Evolutionary conservation across 2,113 vertebrate species (phyloP).

Genomic region (Menura novaehollandiae): DNA sequence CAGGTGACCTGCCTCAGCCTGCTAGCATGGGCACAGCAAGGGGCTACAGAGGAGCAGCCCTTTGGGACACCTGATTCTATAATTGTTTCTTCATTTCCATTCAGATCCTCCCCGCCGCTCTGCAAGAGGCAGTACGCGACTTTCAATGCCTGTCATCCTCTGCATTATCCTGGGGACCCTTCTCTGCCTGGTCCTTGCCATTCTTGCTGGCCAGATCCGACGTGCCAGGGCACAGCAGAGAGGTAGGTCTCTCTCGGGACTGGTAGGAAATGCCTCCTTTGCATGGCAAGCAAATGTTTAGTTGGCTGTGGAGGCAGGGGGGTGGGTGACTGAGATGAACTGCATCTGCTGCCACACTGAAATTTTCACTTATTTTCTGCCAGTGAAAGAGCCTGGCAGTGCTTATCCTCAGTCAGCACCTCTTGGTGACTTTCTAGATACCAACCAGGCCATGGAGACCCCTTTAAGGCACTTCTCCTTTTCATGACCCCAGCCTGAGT

Average conservation of each 20-base stretch:
- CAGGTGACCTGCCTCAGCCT: background rate
- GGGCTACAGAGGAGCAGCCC: background rate
- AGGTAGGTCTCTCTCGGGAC: background rate
- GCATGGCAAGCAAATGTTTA: background rate
- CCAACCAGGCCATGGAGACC: background rate
- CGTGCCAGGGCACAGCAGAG: background rate
- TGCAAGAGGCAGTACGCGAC: background rate
- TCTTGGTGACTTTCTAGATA: background rate
- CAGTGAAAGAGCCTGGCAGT: background rate
- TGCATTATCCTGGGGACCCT: slow-evolving; percentile 32
- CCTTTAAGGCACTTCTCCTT: background rate
- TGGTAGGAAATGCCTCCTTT: background rate
- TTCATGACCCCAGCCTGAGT: background rate
- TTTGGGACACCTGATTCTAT: background rate
- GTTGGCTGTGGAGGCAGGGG: background rate
- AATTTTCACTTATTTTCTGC: background rate
- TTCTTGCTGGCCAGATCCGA: slow-evolving; percentile 11
- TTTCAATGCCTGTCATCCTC: background rate
- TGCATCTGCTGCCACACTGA: background rate
- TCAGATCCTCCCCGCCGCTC: background rate
- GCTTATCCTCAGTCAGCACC: background rate
- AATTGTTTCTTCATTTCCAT: background rate
- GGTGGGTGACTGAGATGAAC: background rate
- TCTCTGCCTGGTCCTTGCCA: slow-evolving; percentile 34
- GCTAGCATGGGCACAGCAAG: background rate